A percentile compares a stretch with the other conserved stretches of the same genome.
These are phyloP conservation scores for Porphyrio hochstetteri DNA, from an alignment of 2,113 vertebrate species.

Conservation along the genomic window DNA sequence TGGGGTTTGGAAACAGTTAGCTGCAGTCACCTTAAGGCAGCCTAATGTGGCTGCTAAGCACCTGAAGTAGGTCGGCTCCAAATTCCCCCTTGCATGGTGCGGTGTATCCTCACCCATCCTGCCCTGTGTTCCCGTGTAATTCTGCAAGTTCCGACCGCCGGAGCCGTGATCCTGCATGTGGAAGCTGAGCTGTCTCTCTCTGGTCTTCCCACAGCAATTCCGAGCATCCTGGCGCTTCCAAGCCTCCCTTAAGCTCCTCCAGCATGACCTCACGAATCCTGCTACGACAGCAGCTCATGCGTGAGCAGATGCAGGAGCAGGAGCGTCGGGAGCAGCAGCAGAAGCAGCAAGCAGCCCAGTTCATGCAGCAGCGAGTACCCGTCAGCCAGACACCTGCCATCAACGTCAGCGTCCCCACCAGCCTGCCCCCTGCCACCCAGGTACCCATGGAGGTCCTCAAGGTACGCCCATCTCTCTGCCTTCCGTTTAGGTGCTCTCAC, in stretches of 20 bases:
- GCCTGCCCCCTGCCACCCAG: constrained; percentile 84
- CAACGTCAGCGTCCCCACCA: constrained; percentile 82
- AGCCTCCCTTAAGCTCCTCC: constrained; percentile 87
- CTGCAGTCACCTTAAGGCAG: constrained; percentile 60
- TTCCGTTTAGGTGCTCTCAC: not conserved
- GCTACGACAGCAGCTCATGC: constrained; percentile 87
- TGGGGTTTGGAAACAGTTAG: not conserved
- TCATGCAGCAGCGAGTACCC: constrained; percentile 81
- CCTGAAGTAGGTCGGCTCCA: constrained; percentile 8
- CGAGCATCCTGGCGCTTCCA: constrained; percentile 85
- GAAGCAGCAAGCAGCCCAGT: constrained; percentile 84
- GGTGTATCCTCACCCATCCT: not conserved
- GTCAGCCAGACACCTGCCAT: constrained; percentile 85
- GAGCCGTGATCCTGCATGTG: constrained; percentile 21
- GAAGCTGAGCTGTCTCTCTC: constrained; percentile 66
- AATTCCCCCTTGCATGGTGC: not conserved
- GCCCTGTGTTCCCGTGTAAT: not conserved
- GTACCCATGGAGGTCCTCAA: constrained; percentile 93
- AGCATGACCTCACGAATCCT: constrained; percentile 87
- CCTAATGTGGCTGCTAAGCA: constrained; percentile 47
- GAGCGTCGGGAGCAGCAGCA: constrained; percentile 88
- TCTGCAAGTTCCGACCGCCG: not conserved
- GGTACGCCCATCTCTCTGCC: constrained; percentile 71
- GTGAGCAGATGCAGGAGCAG: constrained; percentile 84
- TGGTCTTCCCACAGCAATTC: constrained; percentile 80